Percentiles rank a stretch among this genome's conserved stretches.
Conservation (phyloP, 2,888 invertebrate species). For the Eudemis profundana region DNA sequence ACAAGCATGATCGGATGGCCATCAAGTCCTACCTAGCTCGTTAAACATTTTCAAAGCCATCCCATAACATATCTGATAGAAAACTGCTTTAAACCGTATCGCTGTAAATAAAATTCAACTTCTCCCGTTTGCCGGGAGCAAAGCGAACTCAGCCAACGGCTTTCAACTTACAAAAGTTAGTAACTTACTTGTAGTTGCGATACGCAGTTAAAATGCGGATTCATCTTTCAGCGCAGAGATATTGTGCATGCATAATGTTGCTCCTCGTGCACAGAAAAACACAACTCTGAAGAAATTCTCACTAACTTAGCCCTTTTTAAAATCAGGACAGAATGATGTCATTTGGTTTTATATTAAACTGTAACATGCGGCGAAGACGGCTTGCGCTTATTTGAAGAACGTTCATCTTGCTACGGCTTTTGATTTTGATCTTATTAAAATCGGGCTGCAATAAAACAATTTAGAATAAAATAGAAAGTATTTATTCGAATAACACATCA, state of each 20-base stretch:
- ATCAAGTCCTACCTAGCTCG: background rate
- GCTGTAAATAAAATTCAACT: constrained; percentile 37
- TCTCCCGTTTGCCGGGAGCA: constrained; percentile 11
- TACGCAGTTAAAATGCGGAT: constrained; percentile 34
- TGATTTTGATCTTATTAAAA: constrained; percentile 14
- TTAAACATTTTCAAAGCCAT: background rate
- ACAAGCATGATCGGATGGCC: too few species aligned
- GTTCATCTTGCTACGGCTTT: background rate
- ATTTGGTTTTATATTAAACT: constrained; percentile 41
- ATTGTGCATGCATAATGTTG: constrained; percentile 24
- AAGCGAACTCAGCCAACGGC: constrained; percentile 19
- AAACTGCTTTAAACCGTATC: constrained; percentile 1
- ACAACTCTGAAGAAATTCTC: background rate
- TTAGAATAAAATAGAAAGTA: too few species aligned
- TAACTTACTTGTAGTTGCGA: constrained; percentile 25
- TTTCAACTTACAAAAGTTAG: constrained; percentile 27
- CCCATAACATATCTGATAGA: constrained; percentile 4
- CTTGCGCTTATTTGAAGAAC: constrained; percentile 8
- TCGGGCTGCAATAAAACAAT: background rate
- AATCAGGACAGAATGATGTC: constrained; percentile 5
- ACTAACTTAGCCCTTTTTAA: background rate
- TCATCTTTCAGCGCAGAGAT: constrained; percentile 28
- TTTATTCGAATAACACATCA: too few species aligned
- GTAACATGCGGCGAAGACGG: constrained; percentile 31
- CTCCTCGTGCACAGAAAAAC: background rate